Conservation (phyloP, 2,113 vertebrate genomes). For the Rhinolophus ferrumequinum region DNA sequence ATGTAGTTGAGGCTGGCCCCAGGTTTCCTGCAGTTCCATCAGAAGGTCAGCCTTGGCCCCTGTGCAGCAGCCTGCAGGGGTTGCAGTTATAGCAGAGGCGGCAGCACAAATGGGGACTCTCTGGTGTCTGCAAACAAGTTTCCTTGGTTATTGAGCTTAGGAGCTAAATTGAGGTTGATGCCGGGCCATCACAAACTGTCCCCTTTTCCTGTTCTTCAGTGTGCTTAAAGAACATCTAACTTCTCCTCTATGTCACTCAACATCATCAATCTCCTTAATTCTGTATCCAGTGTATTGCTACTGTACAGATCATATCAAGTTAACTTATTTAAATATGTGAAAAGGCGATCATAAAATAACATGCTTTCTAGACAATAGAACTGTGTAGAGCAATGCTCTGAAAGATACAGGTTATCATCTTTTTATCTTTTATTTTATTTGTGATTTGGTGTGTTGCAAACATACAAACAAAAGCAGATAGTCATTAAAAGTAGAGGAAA, state of each 20-base stretch:
- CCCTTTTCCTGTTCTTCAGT: background rate
- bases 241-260: too few species aligned
- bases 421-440: background rate
- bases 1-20: accelerated
- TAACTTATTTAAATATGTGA: background rate
- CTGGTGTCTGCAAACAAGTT: background rate
- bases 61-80: background rate
- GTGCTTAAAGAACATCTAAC: background rate
- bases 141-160: background rate
- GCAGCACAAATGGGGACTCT: accelerated
- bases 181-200: background rate
- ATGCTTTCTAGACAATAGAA: background rate
- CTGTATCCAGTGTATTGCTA: background rate
- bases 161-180: background rate
- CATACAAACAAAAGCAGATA: background rate
- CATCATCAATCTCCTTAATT: background rate
- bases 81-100: background rate
- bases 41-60: accelerated
- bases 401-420: background rate
- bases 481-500: background rate
- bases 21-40: accelerated
- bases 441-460: background rate
- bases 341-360: background rate
- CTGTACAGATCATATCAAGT: background rate
- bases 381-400: too few species aligned